phyloP scores from a whole-genome alignment of 2,113 vertebrate genomes.

The Castor canadensis region DNA sequence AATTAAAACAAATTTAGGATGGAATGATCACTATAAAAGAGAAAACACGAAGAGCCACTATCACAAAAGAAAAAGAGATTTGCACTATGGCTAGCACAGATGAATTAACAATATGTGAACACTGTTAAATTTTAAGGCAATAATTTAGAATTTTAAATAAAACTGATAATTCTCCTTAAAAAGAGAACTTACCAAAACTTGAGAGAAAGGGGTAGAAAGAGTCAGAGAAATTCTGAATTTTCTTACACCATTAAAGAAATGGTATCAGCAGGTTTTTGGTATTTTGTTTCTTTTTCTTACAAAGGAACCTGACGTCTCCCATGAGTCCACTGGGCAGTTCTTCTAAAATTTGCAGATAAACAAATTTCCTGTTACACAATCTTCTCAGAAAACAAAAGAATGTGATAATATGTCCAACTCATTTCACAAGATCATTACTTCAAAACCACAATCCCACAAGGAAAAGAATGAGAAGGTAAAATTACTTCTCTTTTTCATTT shows the following conservation, averaged over 20 bases:
- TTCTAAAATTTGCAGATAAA: background rate
- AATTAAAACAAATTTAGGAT: background rate
- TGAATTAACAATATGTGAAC: no score
- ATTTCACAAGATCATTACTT: background rate
- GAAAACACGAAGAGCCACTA: background rate
- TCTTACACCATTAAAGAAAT: background rate
- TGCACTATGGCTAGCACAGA: no score
- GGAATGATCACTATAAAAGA: background rate
- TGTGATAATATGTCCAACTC: background rate
- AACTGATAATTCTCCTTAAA: background rate
- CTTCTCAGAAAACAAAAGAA: background rate
- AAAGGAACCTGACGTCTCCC: background rate
- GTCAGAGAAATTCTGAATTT: background rate
- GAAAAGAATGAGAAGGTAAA: background rate
- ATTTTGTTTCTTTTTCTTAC: background rate
- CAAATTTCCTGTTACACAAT: background rate
- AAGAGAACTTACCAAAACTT: background rate
- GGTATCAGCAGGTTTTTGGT: background rate
- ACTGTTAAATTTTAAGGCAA: background rate
- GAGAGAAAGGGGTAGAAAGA: background rate
- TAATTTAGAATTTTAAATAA: constrained; percentile 13
- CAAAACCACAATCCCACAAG: background rate
- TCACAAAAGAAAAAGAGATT: background rate
- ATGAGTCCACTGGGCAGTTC: background rate
- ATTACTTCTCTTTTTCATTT: background rate